Evolutionary conservation across 2,888 invertebrate genomes (phyloP), one percentile per base, ranked within the genome.

Genomic region (Teleiodes luculella): DNA sequence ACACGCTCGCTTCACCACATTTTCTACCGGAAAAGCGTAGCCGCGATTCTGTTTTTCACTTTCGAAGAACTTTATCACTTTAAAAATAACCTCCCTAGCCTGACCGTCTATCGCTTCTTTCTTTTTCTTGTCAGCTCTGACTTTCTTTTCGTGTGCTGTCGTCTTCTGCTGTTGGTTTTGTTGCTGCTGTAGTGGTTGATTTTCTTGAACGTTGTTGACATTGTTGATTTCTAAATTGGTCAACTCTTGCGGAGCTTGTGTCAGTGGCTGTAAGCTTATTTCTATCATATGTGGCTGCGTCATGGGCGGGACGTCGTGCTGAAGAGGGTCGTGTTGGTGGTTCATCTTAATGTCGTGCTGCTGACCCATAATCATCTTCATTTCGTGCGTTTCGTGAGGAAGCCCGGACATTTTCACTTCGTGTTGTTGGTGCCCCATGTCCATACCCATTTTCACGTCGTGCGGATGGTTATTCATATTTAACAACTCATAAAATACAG

Each of bases 1-100:
- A 36, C 87, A 87, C 0, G 88, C 85, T 2, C 88, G 65, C 62
- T 89, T 88, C 0, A 88, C 83, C 1, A 88, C 88, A 57, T 88
- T 87, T 60, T 89, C 87, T 0, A 88, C 88, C 0, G 88, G 87
- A 62, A 82, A 87, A 1, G 86, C 80, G 57, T 88, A 88, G 36
- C 87, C 87, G 62, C 86, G 78, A 16, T 86, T 88, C 59, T 83
- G 83, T 78, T 88, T 88, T 74, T 88, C 88, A 55, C 86, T 87
- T 60, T 88, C 88, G 61, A 88, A 88, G 62, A 88, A 88, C 62
- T 86, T 87, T 14, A 88, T 87, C 14, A 88, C 88, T 68, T 85
- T 83, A 60, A 77, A 88, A 51, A 88, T 88, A 0, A 88, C 81
- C 62, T 88, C 88, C 31, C 87, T 75, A 8, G 88, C 88, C 65